Evolutionary conservation across 2,888 invertebrate species (phyloP), one percentile per base, ranked within the genome.

Genomic region (Catocala nupta): DNA sequence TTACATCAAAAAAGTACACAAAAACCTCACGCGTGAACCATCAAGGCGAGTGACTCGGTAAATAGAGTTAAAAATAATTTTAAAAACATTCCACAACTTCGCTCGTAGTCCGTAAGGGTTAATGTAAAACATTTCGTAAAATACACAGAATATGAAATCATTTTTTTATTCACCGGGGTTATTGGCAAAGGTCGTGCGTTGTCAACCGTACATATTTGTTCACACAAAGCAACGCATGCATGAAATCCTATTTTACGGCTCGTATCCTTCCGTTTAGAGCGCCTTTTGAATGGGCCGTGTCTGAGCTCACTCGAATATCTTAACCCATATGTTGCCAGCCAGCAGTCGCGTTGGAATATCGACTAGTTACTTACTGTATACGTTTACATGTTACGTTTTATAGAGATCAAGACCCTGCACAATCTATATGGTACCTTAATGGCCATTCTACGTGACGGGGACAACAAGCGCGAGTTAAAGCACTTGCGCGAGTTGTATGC

Each of bases 161-260:
- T 88, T 86, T 88, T 86, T 78, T 86, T 82, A 78, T 81, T 78
- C 80, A 74, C 56, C 70, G 71, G 82, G 86, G 85, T 86, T 89
- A 88, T 92, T 85, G 89, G 88, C 89, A 90, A 89, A 92, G 90
- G 90, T 91, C 89, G 88, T 84, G 88, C 80, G 86, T 87, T 89
- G 90, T 92, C 92, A 92, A 90, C 91, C 91, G 90, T 90, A 87
- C 88, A 89, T 90, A 91, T 92, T 92, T 91, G 92, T 92, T 93
- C 92, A 92, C 92, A 93, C 91, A 90, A 86, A 86, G 84, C 87
- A 88, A 89, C 86, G 91, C 90, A 92, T 91, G 93, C 93, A 90
- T 94, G 92, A 93, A 93, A 93, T 93, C 91, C 90, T 91, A 91
- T 93, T 94, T 93, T 90, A 92, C 93, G 92, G 90, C 89, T 91